phyloP scores from a whole-genome alignment of 2,888 invertebrate species.

The Drosophila austrosaltans region DNA sequence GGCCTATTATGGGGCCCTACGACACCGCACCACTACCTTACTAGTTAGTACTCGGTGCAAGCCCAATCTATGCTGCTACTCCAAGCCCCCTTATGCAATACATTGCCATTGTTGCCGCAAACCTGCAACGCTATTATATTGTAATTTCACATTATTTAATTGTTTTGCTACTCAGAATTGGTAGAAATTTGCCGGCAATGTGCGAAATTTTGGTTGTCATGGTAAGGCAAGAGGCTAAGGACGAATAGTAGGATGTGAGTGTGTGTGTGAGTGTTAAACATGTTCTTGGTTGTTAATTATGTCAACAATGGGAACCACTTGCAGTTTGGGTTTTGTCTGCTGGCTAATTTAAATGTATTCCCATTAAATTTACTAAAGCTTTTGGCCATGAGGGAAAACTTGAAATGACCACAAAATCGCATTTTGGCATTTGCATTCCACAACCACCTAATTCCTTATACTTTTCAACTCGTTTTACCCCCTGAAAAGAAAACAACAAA shows the following conservation, averaged over 20 bases:
- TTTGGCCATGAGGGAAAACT: slow-evolving; percentile 5
- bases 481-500: background rate
- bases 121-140: slow-evolving; percentile 75
- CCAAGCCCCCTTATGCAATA: slow-evolving; percentile 7
- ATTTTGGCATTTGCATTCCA: slow-evolving; percentile 2
- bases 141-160: slow-evolving; percentile 76
- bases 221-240: slow-evolving; percentile 27
- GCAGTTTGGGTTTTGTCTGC: slow-evolving; percentile 20
- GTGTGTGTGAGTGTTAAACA: slow-evolving; percentile 3
- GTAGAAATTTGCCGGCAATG: slow-evolving; percentile 31
- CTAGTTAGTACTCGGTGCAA: slow-evolving; percentile 45
- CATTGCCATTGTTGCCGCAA: slow-evolving; percentile 53
- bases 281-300: slow-evolving; percentile 51
- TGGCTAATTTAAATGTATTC: slow-evolving; percentile 16
- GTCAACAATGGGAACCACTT: slow-evolving; percentile 69
- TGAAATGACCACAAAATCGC: slow-evolving; percentile 4
- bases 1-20: slow-evolving; percentile 65
- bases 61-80: slow-evolving; percentile 24
- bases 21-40: no score
- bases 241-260: background rate
- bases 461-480: background rate
- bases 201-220: slow-evolving; percentile 60
- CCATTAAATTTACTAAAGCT: slow-evolving; percentile 9
- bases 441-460: background rate
- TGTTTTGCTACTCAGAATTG: slow-evolving; percentile 50